Evolutionary conservation across 2,113 vertebrate genomes (phyloP).

Genomic region (Nothocercus nigrocapillus): DNA sequence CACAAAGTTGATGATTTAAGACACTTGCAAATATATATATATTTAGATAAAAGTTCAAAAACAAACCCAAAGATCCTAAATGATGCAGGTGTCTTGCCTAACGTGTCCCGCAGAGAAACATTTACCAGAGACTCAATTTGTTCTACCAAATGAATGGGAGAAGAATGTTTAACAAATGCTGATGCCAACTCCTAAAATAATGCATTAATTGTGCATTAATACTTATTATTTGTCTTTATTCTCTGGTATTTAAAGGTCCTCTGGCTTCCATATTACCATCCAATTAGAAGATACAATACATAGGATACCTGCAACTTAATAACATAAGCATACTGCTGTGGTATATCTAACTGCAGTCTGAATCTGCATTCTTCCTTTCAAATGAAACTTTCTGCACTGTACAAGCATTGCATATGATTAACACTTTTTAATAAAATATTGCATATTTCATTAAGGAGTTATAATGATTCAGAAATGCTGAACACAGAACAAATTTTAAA

Average conservation of each 20-base stretch:
- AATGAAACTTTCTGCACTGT: neutral
- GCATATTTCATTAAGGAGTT: slow-evolving; percentile 8
- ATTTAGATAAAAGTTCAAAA: neutral
- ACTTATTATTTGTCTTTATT: neutral
- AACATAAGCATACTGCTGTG: neutral
- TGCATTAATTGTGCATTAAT: neutral
- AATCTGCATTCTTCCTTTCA: neutral
- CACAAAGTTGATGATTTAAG: neutral
- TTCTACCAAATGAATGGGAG: neutral
- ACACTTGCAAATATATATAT: neutral
- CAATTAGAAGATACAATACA: neutral
- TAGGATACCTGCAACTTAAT: neutral
- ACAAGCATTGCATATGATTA: neutral
- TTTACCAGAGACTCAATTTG: neutral
- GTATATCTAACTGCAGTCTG: neutral
- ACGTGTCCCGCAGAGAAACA: neutral
- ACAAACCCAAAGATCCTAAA: neutral
- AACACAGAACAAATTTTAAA: slow-evolving; percentile 5
- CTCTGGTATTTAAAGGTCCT: neutral
- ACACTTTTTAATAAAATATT: neutral
- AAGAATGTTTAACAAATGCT: neutral
- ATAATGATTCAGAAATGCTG: neutral
- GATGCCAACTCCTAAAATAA: neutral
- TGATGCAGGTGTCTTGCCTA: neutral
- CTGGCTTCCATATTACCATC: neutral